Percentiles rank a stretch among this genome's conserved stretches.
Conservation (phyloP, 2,888 invertebrate genomes). For the Pterostichus madidus region DNA sequence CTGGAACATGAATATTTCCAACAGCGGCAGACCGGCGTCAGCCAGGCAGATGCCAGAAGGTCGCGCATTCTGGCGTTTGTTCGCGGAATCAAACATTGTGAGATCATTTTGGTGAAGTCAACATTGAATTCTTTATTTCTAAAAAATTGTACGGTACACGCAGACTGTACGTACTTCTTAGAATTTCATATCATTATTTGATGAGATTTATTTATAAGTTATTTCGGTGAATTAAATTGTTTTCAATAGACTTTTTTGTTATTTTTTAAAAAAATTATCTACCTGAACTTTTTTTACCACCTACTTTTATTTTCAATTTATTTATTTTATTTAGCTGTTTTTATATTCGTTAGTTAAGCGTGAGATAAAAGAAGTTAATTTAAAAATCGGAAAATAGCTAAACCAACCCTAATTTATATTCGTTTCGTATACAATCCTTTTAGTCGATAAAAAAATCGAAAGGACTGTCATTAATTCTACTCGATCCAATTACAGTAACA, state of each 20-base stretch:
- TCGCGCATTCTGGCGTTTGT: slow-evolving; percentile 14
- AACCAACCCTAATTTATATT: slow-evolving; percentile 1
- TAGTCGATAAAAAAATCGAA: slow-evolving; percentile 11
- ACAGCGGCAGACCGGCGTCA: not conserved
- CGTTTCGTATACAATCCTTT: not conserved
- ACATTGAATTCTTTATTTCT: slow-evolving; percentile 2
- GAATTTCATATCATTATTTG: not conserved
- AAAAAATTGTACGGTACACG: not conserved
- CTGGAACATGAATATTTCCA: slow-evolving; percentile 27
- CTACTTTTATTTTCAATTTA: not conserved
- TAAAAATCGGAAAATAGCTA: slow-evolving; percentile 1
- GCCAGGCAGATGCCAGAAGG: not conserved
- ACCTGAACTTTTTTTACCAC: not conserved
- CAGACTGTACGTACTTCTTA: not conserved
- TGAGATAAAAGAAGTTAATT: not conserved
- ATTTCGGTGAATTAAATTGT: not conserved
- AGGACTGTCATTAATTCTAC: slow-evolving; percentile 9
- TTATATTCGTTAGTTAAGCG: not conserved
- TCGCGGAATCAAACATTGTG: slow-evolving; percentile 1
- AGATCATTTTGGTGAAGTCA: slow-evolving; percentile 9
- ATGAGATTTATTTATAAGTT: not conserved
- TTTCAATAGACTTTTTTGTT: not conserved
- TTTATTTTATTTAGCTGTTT: not conserved
- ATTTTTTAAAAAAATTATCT: not conserved
- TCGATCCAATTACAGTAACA: slow-evolving; percentile 29